Conservation (phyloP, 2,888 invertebrate species). For the Vannuccia rotundouncinata region DNA sequence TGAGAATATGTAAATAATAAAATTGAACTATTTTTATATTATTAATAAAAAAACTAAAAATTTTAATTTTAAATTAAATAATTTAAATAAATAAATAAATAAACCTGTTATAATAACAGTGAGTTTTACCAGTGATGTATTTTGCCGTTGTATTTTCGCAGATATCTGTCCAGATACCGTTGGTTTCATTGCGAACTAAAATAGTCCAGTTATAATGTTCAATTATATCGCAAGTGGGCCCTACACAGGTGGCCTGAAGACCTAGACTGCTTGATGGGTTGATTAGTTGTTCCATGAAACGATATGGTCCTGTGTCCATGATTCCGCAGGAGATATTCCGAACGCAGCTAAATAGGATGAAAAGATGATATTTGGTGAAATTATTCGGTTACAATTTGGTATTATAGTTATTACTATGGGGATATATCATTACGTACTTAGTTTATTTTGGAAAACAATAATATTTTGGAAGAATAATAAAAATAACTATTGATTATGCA, state of each 20-base stretch:
- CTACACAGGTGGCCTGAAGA: neutral
- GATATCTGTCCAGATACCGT: neutral
- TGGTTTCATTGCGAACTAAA: neutral
- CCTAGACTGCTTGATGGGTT: constrained; percentile 1
- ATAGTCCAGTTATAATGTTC: neutral
- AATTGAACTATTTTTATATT: too few relatives aligned
- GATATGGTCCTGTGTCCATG: neutral
- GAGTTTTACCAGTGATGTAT: neutral
- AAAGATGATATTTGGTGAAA: too few relatives aligned
- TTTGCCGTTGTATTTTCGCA: neutral
- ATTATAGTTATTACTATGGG: too few relatives aligned
- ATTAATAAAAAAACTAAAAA: neutral
- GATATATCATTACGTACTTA: too few relatives aligned
- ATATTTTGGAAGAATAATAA: too few relatives aligned
- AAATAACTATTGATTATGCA: too few relatives aligned
- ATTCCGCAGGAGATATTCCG: constrained; percentile 3
- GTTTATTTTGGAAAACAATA: too few relatives aligned
- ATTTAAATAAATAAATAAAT: neutral
- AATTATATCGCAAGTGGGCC: neutral
- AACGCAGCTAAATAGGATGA: neutral
- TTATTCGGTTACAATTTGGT: too few relatives aligned
- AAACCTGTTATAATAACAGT: neutral
- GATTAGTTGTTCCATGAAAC: constrained; percentile 10
- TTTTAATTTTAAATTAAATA: neutral
- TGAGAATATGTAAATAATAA: too few relatives aligned